Evolutionary conservation across 2,797 vertebrate genomes (phyloP), one percentile per base, ranked within the genome.

Genomic region (Betta splendens): DNA sequence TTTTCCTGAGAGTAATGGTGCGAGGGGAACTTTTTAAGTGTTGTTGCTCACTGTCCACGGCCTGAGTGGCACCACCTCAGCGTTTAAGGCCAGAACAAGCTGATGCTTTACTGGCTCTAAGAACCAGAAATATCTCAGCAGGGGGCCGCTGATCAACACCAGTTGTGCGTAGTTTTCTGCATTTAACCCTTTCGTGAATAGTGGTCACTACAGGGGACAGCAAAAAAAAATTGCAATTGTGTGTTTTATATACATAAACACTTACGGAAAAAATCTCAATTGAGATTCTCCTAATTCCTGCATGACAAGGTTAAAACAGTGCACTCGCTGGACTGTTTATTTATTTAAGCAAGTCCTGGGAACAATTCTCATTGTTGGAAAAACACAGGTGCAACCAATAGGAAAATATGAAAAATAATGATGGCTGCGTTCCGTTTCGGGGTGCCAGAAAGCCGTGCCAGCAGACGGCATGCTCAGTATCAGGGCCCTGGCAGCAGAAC

Each of bases 361-460:
- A n/a, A n/a, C 9, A 45, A 25, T 16, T 21, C 16, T 26, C 3
- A 10, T 21, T 20, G 1, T 37, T 44, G 47, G 39, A 23, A 46
- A 36, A 18, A 25, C 35, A 38, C 58, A 59, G 40, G 17, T 66
- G 62, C 18, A 55, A 32, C 25, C 29, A 51, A 51, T 63, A 32
- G 54, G 12, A 37, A 37, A 37, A 17, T 17, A 17, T 17, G n/a
- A 37, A 37, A 37, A 42, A 17, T 63, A 50, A 63, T 45, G 23
- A 49, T 49, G n/a, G 15, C 45, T 66, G 26, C 36, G 57, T 54
- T 49, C 22, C 56, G 44, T 43, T 49, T 38, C 21, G 7, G 36
- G 51, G 15, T 23, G 38, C 29, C 38, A 42, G 31, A 18, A 47
- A 48, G 38, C n/a, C n/a, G 26, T 64, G 59, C 49, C 52, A 65